phyloP scores from a whole-genome alignment of 2,888 invertebrate genomes.

The Mesorhabditis sp. region DNA sequence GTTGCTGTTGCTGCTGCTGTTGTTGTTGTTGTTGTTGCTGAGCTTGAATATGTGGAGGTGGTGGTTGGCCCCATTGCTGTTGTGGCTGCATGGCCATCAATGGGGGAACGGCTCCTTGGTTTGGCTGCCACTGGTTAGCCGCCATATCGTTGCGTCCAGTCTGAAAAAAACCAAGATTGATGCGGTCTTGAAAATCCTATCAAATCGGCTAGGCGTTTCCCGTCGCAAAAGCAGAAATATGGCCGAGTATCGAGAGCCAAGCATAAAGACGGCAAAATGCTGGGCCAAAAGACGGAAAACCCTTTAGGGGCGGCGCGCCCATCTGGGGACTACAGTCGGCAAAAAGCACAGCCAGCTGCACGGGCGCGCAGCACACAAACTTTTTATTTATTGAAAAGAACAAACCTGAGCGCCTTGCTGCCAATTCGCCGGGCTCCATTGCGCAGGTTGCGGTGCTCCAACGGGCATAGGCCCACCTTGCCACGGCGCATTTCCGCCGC shows the following conservation, averaged over 20 bases:
- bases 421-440: constrained; percentile 1
- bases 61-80: constrained; percentile 15
- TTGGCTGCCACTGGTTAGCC: constrained; percentile 11
- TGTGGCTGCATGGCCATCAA: constrained; percentile 10
- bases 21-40: not conserved
- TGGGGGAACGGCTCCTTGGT: constrained; percentile 5
- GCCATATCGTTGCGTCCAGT: constrained; percentile 9
- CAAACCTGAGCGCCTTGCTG: not conserved
- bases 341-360: no score
- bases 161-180: no score
- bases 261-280: no score
- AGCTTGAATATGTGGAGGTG: not conserved
- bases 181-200: no score
- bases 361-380: not conserved
- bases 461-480: constrained; percentile 10
- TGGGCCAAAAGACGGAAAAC: no score
- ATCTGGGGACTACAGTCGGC: no score
- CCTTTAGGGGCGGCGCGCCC: no score
- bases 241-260: no score
- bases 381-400: not conserved
- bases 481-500: constrained; percentile 3
- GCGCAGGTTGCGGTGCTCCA: constrained; percentile 14
- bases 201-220: no score
- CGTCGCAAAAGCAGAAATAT: no score
- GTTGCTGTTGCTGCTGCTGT: no score